Evolutionary conservation across 2,797 vertebrate genomes (phyloP), one percentile per base, ranked within the genome.

Genomic region (Hylomyscus alleni): DNA sequence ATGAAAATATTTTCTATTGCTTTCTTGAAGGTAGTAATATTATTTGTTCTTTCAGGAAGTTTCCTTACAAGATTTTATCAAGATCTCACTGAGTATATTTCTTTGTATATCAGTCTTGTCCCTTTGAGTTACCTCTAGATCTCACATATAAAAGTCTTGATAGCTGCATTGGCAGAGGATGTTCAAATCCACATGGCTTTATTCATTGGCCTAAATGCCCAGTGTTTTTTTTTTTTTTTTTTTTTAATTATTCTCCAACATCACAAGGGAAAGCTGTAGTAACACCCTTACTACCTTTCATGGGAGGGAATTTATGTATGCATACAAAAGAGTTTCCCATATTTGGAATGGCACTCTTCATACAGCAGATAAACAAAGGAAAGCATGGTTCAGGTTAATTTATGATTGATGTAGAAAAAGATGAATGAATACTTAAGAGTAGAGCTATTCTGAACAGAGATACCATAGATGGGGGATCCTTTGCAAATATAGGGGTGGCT

Each of bases 21-120:
- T 40, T 67, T 80, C 75, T 65, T 86, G 58, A 26, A 69, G 19
- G 34, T 15, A 1, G 1, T 40, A 0, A 3, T 29, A 19, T 4
- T 73, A 52, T 76, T 89, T 72, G 52, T 84, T 84, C 12, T 77
- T 81, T 81, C 14, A 90, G 26, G 77, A 81, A 31, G 13, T 40
- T 67, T 67, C 77, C 47, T 77, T 52, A 20, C 56, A 76, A 76
- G 5, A 72, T 50, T 90, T 87, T 81, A 76, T 3, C 13, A 82
- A 81, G 34, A 93, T 26, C 5, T 81, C 3, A 2, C 1, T 19
- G 26, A 84, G 14, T 2, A 50, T 76, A 22, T 37, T 54, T 0
- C 17, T 90, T 91, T 76, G 34, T 58, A 31, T 17, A 26, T 89
- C 31, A 60, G 15, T 9, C 6, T 81, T 50, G 7, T 6, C 17